These are phyloP conservation scores for Ctenochaetus hawaiiensis DNA, from an alignment of 2,797 vertebrate genomes.

Conservation along the genomic window DNA sequence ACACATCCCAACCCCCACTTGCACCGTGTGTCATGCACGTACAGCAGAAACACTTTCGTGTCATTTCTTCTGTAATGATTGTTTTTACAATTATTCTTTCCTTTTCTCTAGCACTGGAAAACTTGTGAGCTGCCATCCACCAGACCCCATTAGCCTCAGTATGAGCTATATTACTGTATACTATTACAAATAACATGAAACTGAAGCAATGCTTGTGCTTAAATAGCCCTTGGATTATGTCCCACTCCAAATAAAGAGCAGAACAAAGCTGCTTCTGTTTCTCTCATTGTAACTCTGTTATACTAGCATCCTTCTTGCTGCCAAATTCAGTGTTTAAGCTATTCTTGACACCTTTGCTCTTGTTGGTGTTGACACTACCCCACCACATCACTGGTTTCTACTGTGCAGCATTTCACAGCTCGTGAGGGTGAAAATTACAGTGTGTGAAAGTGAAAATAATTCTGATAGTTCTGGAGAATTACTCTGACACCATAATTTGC, in stretches of 20 bases:
- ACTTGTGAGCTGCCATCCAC: not conserved
- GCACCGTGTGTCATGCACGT: constrained; percentile 22
- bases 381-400: too few relatives aligned
- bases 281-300: too few relatives aligned
- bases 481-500: not conserved
- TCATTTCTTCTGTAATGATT: not conserved
- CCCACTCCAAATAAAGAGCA: too few relatives aligned
- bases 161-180: not conserved
- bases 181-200: not conserved
- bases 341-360: not conserved
- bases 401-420: not conserved
- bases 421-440: not conserved
- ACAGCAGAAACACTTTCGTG: constrained; percentile 10
- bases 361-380: too few relatives aligned
- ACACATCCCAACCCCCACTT: not conserved
- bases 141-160: not conserved
- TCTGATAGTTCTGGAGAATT: not conserved
- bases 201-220: not conserved
- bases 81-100: not conserved
- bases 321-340: too few relatives aligned
- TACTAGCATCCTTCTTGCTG: too few relatives aligned
- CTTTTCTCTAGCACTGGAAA: not conserved
- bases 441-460: not conserved
- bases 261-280: too few relatives aligned
- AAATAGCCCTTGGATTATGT: too few relatives aligned